Base-by-base conservation (phyloP, 2,797 vertebrate genomes). In the Leptatherina wallacei region DNA sequence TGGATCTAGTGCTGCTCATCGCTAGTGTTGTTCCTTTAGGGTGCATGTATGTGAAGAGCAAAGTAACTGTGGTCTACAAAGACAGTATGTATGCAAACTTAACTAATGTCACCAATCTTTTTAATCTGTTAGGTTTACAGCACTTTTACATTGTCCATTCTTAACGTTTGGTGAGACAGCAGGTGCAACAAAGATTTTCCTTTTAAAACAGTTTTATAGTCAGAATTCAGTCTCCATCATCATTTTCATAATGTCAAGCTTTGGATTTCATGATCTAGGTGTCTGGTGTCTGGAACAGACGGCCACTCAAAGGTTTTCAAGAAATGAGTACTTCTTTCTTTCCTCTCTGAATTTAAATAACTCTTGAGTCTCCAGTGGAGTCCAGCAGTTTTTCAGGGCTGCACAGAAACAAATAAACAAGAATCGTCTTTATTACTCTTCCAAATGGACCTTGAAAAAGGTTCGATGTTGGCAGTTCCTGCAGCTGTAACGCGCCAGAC, bases 81-180 rank as follows among this genome's bases (percentile, higher is more conserved):
- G 12, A 29, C 40, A 63, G 29, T 42, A 7, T 1, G 1, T 40
- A 12, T 22, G 62, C 70, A 85, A 68, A 82, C 61, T 44, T 51
- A 4, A 27, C 44, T 32, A 35, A 40, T 52, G 51, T 61, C 33
- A 55, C 4, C 16, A 49, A 69, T 1, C 20, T n/a, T 47, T 47
- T 9, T 47, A 47, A 47, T 47, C 44, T 47, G 44, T n/a, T 18
- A 44, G 7, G 10, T 65, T 52, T 0, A 14, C 24, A 36, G 35
- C n/a, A 47, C 66, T 55, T 60, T 44, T 61, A 56, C 7, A n/a
- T 29, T 29, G 52, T 65, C 67, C 27, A 13, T 36, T 57, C n/a
- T 32, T 4, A 29, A 55, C n/a, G 1, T 40, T 33, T 30, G 13
- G 24, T 52, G 1, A 35, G 22, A 54, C 9, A 61, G 38, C 18